Conservation (phyloP, 1,140 invertebrate species). For the Globodera rostochiensis region DNA sequence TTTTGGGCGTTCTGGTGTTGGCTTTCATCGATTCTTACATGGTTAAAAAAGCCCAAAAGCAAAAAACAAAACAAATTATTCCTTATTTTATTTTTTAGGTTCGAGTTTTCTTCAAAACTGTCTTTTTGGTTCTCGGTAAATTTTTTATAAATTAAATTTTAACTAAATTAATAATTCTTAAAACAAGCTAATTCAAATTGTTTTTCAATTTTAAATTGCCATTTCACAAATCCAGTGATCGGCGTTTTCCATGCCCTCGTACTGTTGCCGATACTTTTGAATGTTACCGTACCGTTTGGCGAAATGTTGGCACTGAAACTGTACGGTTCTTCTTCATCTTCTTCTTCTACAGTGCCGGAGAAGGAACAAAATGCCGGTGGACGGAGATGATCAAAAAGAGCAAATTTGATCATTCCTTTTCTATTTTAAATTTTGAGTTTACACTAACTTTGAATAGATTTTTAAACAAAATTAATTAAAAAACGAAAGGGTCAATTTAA, state of each 20-base stretch:
- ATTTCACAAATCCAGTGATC: slow-evolving; percentile 42
- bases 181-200: not conserved
- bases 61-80: slow-evolving; percentile 67
- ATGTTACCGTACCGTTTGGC: slow-evolving; percentile 57
- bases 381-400: no score
- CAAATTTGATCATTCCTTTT: no score
- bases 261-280: slow-evolving; percentile 67
- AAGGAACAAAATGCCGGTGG: not conserved
- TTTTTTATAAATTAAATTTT: not conserved
- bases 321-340: not conserved
- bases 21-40: slow-evolving; percentile 82
- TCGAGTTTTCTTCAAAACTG: slow-evolving; percentile 68
- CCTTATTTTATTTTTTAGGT: slow-evolving; percentile 69
- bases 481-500: no score
- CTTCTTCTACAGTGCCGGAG: no score
- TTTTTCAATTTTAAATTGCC: not conserved
- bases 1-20: slow-evolving; percentile 84
- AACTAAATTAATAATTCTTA: not conserved
- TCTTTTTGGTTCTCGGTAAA: slow-evolving; percentile 65
- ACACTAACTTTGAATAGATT: no score
- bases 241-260: slow-evolving; percentile 67
- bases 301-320: slow-evolving; percentile 33
- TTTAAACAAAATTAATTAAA: no score
- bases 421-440: no score
- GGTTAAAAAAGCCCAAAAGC: slow-evolving; percentile 33